A percentile compares a stretch with the other conserved stretches of the same genome.
Evolutionary conservation across 2,888 invertebrate genomes (phyloP).

Genomic region (Asteroscopus sphinx): DNA sequence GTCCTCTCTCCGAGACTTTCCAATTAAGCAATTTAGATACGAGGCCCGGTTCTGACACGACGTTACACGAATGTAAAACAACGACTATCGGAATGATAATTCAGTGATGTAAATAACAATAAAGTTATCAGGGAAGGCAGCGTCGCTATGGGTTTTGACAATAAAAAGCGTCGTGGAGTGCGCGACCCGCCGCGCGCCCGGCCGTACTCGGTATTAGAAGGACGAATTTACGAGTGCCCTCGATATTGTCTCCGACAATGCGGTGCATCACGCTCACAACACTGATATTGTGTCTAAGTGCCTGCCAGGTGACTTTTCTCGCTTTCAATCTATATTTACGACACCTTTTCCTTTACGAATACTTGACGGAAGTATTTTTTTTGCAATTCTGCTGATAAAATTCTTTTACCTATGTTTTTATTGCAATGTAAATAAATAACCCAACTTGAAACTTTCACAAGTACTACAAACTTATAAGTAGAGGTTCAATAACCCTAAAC

Average conservation of each 20-base stretch:
- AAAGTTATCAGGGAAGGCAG: slow-evolving; percentile 86
- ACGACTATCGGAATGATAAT: slow-evolving; percentile 86
- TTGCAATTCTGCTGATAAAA: slow-evolving; percentile 2
- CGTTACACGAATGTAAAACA: slow-evolving; percentile 87
- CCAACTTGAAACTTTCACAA: neutral
- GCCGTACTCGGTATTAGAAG: slow-evolving; percentile 68
- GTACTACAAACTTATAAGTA: slow-evolving; percentile 5
- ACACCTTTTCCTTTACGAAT: slow-evolving; percentile 20
- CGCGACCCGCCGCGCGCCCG: slow-evolving; percentile 73
- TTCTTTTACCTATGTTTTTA: neutral
- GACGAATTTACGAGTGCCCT: slow-evolving; percentile 81
- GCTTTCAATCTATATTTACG: slow-evolving; percentile 35
- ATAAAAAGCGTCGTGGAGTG: slow-evolving; percentile 83
- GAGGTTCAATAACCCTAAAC: slow-evolving; percentile 5
- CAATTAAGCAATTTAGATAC: slow-evolving; percentile 90
- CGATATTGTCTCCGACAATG: slow-evolving; percentile 56
- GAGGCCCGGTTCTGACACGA: slow-evolving; percentile 77
- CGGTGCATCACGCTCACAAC: slow-evolving; percentile 45
- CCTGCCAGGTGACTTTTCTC: slow-evolving; percentile 34
- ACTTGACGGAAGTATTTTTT: slow-evolving; percentile 3
- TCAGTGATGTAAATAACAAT: slow-evolving; percentile 89
- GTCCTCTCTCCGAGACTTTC: slow-evolving; percentile 81
- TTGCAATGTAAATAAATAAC: neutral
- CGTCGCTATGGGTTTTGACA: slow-evolving; percentile 86
- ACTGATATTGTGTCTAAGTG: slow-evolving; percentile 52